These are phyloP conservation scores for Micrasema minimum DNA, from an alignment of 1,140 invertebrate genomes.

Conservation along the genomic window DNA sequence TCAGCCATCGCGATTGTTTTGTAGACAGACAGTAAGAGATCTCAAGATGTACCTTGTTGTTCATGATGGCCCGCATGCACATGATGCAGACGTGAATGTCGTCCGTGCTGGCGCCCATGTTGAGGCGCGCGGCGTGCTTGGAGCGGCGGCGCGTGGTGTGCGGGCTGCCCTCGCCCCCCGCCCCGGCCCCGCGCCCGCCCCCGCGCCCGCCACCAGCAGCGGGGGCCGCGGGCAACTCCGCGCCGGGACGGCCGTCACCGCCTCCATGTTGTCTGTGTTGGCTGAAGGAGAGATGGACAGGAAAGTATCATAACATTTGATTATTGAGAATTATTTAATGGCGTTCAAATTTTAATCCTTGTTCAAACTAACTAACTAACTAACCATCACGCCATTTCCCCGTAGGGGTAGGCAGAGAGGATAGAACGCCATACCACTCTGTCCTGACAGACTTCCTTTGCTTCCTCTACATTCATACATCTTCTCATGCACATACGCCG, in stretches of 20 bases:
- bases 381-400: too few species aligned
- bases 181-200: slow-evolving; percentile 14
- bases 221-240: slow-evolving; percentile 55
- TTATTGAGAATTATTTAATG: too few species aligned
- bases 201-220: slow-evolving; percentile 50
- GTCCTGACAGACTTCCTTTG: too few species aligned
- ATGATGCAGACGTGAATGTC: slow-evolving; percentile 99
- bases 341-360: too few species aligned
- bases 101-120: slow-evolving; percentile 98
- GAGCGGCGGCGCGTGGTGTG: slow-evolving; percentile 71
- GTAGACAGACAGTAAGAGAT: too few species aligned
- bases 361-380: too few species aligned
- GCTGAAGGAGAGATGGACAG: neutral
- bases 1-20: too few species aligned
- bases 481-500: too few species aligned
- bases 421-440: too few species aligned
- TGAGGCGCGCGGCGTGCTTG: slow-evolving; percentile 87
- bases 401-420: too few species aligned
- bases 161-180: slow-evolving; percentile 55
- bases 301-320: too few species aligned
- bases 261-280: neutral
- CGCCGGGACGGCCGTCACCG: slow-evolving; percentile 14
- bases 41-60: slow-evolving; percentile 99
- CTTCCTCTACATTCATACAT: too few species aligned
- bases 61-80: slow-evolving; percentile 99